Base-by-base conservation (phyloP, 2,888 invertebrate genomes). In the Drosophila lutescens region DNA sequence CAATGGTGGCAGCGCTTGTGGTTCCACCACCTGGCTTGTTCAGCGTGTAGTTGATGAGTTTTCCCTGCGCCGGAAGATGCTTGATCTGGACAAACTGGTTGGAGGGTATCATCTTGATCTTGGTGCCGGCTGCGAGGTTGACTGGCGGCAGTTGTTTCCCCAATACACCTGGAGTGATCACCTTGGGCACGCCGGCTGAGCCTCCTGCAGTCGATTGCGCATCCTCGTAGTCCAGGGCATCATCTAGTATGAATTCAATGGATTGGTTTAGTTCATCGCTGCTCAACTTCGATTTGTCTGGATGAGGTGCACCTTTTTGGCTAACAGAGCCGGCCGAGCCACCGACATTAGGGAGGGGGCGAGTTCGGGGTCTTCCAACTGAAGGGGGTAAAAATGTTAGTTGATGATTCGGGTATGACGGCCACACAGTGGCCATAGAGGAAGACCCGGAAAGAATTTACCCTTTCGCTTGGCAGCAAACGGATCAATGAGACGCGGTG, bases 321-420 rank as follows among this genome's bases (percentile, higher is more conserved):
- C 62, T n/a, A 34, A 17, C 38, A n/a, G 17, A 4, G 15, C 47
- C 51, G 49, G 67, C 49, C 17, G 76, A 34, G 13, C 65, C 71
- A 15, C 58, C 71, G n/a, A 53, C 69, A 43, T 85, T 67, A n/a
- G 89, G 87, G 26, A 90, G 36, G 4, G 91, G 91, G 41, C 91
- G 89, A 6, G 90, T 91, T 20, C 92, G 93, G 12, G 93, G 94
- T 59, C 94, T 91, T 63, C 94, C 94, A 82, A 93, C 93, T 93
- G 85, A 70, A 83, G 79, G 79, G 73, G 83, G 59, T 75, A 61
- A 62, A 62, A 73, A 50, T 68, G 71, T 78, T 88, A 80, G 80
- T 77, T 34, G 13, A 49, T 49, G 73, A 76, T 53, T 66, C 53
- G 67, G 68, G 34, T 17, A 15, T n/a, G 46, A 15, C 10, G 17